These are phyloP conservation scores for Axinella damicornis DNA, from an alignment of 37 sponge, comb jelly and placozoan species.

Conservation along the genomic window DNA sequence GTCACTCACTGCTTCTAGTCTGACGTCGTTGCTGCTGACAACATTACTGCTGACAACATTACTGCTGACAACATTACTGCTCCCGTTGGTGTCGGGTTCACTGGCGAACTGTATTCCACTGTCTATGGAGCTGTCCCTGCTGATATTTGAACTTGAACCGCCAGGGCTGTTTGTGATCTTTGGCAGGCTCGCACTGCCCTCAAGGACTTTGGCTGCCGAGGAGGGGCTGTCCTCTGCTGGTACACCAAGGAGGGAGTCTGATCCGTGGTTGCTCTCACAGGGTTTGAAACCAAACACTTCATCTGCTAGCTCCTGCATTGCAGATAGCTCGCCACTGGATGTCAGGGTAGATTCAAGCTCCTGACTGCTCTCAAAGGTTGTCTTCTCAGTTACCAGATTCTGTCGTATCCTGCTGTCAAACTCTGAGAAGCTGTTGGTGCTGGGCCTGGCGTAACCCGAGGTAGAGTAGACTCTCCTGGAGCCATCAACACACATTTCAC, in stretches of 20 bases:
- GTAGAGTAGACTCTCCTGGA: not conserved
- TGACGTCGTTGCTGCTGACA: too few relatives aligned
- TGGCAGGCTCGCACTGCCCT: slow-evolving; percentile 26
- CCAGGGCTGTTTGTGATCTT: slow-evolving; percentile 5
- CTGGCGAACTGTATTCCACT: slow-evolving; percentile 66
- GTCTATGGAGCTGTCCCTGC: slow-evolving; percentile 56
- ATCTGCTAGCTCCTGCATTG: too few relatives aligned
- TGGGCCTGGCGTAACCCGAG: not conserved
- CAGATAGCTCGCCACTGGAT: not conserved
- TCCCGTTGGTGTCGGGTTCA: slow-evolving; percentile 43
- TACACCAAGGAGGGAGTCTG: too few relatives aligned
- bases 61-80: too few relatives aligned
- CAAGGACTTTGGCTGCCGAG: slow-evolving; percentile 1
- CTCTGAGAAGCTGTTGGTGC: slow-evolving; percentile 3
- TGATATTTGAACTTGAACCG: slow-evolving; percentile 22
- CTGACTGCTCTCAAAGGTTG: not conserved
- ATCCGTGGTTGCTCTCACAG: too few relatives aligned
- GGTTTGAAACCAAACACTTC: too few relatives aligned
- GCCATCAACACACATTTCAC: not conserved
- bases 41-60: too few relatives aligned
- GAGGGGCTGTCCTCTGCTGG: too few relatives aligned
- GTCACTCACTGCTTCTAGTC: too few relatives aligned
- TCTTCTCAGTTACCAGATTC: too few relatives aligned
- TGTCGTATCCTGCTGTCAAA: not conserved
- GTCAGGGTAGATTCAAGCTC: not conserved